Conservation (phyloP, 1,140 invertebrate genomes). For the Drosophila truncata region DNA sequence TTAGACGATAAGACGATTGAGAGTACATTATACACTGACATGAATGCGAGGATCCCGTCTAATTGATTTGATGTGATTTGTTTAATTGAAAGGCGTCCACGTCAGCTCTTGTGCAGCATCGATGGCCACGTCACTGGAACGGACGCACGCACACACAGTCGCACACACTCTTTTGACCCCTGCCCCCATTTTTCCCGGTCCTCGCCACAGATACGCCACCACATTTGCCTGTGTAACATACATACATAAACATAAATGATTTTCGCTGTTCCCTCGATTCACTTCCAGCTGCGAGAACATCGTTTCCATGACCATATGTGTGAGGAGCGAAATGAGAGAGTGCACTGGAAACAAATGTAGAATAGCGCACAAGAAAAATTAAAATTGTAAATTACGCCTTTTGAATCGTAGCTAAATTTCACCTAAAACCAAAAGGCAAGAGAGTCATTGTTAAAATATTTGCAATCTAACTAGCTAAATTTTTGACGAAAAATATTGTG, state of each 20-base stretch:
- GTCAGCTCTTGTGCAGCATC: conserved; percentile 68
- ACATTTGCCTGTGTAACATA: conserved; percentile 62
- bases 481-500: no score
- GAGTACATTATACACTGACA: conserved; percentile 58
- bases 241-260: conserved; percentile 70
- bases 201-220: conserved; percentile 28
- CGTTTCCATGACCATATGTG: conserved; percentile 51
- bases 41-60: conserved; percentile 11
- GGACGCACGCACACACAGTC: conserved; percentile 15
- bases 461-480: not conserved
- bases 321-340: conserved; percentile 12
- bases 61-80: conserved; percentile 60
- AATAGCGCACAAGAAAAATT: not conserved
- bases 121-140: conserved; percentile 67
- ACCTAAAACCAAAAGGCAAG: not conserved
- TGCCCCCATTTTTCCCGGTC: conserved; percentile 21
- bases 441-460: not conserved
- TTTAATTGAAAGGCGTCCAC: conserved; percentile 66
- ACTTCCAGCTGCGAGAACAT: conserved; percentile 82
- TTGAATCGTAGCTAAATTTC: not conserved
- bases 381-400: not conserved
- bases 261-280: conserved; percentile 71
- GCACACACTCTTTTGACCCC: conserved; percentile 36
- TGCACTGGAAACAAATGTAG: conserved; percentile 11
- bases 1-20: conserved; percentile 42